phyloP scores from a whole-genome alignment of 37 sponge, comb jelly and placozoan species.

The Corticium candelabrum region DNA sequence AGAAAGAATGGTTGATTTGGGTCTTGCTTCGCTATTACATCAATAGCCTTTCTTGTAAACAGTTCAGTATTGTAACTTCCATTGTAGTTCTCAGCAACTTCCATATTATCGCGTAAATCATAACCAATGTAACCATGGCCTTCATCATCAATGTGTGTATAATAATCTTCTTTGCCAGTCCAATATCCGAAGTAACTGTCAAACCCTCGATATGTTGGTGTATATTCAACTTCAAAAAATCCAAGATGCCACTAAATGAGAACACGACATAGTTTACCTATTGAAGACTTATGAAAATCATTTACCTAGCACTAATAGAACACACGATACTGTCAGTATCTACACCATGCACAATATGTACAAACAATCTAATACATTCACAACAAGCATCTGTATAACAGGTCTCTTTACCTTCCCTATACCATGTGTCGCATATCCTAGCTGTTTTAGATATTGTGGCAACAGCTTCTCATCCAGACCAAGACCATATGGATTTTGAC shows the following conservation, averaged over 20 bases:
- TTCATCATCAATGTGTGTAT: neutral
- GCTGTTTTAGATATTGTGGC: neutral
- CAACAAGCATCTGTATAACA: too few relatives aligned
- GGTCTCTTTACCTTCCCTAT: neutral
- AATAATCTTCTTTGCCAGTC: neutral
- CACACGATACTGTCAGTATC: too few relatives aligned
- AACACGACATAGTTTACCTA: too few relatives aligned
- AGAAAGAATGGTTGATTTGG: neutral
- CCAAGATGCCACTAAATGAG: conserved; percentile 5
- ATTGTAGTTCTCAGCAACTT: neutral
- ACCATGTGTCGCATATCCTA: neutral
- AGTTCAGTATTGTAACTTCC: neutral
- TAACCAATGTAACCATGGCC: neutral
- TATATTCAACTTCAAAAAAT: neutral
- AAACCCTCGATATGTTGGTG: neutral
- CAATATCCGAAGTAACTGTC: neutral
- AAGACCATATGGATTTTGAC: neutral
- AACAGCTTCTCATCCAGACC: neutral
- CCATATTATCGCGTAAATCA: neutral
- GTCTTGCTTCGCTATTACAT: neutral
- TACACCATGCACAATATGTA: too few relatives aligned
- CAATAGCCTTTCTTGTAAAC: neutral
- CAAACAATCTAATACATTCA: too few relatives aligned
- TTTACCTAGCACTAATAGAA: too few relatives aligned
- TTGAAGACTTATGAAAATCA: too few relatives aligned